Evolutionary conservation across 2,888 invertebrate species (phyloP).

Genomic region (Patella depressa): DNA sequence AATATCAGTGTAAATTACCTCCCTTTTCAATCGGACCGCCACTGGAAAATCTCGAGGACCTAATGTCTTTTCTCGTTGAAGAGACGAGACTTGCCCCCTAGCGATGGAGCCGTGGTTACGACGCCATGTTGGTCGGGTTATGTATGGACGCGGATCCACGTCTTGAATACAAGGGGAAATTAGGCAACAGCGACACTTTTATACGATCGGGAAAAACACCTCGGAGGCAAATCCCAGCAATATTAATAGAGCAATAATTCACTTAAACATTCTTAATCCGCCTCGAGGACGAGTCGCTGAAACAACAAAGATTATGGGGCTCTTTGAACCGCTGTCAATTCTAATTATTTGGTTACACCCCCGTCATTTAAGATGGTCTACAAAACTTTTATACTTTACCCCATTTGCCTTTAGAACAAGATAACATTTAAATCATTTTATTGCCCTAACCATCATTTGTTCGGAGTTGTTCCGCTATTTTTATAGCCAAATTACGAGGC

Average conservation of each 20-base stretch:
- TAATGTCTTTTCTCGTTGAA: too few species aligned
- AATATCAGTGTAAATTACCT: slow-evolving; percentile 7
- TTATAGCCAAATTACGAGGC: too few species aligned
- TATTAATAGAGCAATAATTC: slow-evolving; percentile 8
- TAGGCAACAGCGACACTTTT: not conserved
- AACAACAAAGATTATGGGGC: not conserved
- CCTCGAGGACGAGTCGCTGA: not conserved
- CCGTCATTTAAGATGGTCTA: not conserved
- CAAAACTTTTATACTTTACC: not conserved
- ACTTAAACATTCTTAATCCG: slow-evolving; percentile 1
- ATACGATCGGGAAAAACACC: not conserved
- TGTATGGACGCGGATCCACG: too few species aligned
- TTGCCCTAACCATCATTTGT: too few species aligned
- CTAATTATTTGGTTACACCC: slow-evolving; percentile 9
- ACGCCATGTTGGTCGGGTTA: too few species aligned
- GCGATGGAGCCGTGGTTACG: too few species aligned
- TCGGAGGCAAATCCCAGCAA: not conserved
- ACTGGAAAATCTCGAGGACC: slow-evolving; percentile 7
- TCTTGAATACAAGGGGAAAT: too few species aligned
- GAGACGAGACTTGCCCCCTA: too few species aligned
- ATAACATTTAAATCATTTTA: too few species aligned
- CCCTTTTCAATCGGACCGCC: not conserved
- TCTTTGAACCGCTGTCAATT: slow-evolving; percentile 5
- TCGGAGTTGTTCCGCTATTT: too few species aligned
- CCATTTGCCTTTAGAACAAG: too few species aligned